Base-by-base conservation (phyloP, 2,113 vertebrate genomes). In the Ariopsis seemanni region DNA sequence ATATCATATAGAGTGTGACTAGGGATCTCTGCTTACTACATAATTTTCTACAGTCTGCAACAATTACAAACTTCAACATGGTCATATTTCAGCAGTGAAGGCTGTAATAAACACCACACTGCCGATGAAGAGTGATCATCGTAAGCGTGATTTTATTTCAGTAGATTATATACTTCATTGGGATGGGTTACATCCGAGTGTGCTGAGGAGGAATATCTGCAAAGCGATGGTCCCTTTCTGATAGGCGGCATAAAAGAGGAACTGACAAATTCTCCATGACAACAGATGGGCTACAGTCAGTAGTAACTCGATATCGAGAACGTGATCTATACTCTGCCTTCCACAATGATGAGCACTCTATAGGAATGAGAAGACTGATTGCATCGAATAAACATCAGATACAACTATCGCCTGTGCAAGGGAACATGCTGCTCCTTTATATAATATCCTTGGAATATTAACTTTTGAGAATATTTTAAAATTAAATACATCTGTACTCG, bases 11-110 rank as follows among this genome's bases (percentile, higher is more conserved):
- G 42, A 83, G 82, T 18, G 48, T 2, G 62, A 83, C 67, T 83
- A 83, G 62, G 62, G 82, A 67, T 52, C 82, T 67, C 12, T 53
- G 62, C 82, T 83, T 62, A 83, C 62, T 83, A 83, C 82, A 65
- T 83, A 83, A 83, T 83, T 83, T 83, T 83, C 82, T 83, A 83
- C 82, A 83, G 22, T 27, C 25, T 83, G 62, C 82, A 83, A 83
- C 82, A 83, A 83, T 83, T 83, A 83, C 62, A 83, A 67, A 83
- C 62, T 67, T 67, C 82, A 67, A 53, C 82, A 83, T 53, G 62
- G 62, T 53, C 82, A 83, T 83, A 83, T 83, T 83, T 83, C 82
- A 83, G 82, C 20, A 52, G 62, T 6, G 82, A 83, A 67, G 82
- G 82, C 82, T 67, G 82, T 67, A 83, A 83, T 67, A 83, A 83